Percentiles rank a stretch among this genome's conserved stretches.
phyloP scores from a whole-genome alignment of 2,888 invertebrate genomes.

The Eilema griseolum region DNA sequence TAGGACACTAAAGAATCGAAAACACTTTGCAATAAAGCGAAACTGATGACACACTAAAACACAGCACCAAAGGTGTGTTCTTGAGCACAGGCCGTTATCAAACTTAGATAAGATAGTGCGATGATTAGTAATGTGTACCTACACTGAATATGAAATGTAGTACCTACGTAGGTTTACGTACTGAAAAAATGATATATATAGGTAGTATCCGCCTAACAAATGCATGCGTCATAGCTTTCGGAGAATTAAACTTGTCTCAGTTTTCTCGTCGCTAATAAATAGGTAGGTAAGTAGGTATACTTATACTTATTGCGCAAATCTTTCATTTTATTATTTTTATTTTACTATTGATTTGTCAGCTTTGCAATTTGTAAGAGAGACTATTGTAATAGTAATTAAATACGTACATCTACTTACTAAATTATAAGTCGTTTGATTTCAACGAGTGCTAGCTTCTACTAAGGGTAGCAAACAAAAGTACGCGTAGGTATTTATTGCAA shows the following conservation, averaged over 20 bases:
- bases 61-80: slow-evolving; percentile 67
- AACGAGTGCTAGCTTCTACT: not conserved
- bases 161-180: slow-evolving; percentile 4
- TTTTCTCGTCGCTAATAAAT: not conserved
- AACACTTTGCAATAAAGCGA: slow-evolving; percentile 48
- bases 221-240: slow-evolving; percentile 16
- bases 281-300: too few species aligned
- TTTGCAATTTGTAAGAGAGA: too few species aligned
- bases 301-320: not conserved
- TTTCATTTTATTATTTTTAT: not conserved
- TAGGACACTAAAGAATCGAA: slow-evolving; percentile 44
- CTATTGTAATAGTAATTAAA: too few species aligned
- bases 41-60: slow-evolving; percentile 63
- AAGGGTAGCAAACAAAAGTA: not conserved
- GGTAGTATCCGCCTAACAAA: not conserved
- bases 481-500: too few species aligned
- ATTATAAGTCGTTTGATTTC: not conserved
- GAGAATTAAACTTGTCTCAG: not conserved
- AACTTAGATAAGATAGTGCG: slow-evolving; percentile 74
- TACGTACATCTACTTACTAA: too few species aligned
- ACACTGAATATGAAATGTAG: slow-evolving; percentile 21
- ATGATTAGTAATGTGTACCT: slow-evolving; percentile 66
- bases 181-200: not conserved
- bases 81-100: slow-evolving; percentile 67
- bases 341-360: not conserved